Evolutionary conservation across 2,888 invertebrate species (phyloP).

Genomic region (Fabriciana adippe): DNA sequence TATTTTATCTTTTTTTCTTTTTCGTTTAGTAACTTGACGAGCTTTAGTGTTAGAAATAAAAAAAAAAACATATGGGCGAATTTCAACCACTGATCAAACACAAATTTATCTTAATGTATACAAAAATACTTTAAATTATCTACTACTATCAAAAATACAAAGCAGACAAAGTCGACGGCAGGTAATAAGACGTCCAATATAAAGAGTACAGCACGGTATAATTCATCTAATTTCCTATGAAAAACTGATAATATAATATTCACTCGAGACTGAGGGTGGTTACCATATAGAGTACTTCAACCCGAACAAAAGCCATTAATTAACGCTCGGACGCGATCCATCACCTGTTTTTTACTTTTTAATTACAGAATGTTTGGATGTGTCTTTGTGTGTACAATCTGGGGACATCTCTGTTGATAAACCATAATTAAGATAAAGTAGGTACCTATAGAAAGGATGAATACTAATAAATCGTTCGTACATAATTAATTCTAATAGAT

Average conservation of each 20-base stretch:
- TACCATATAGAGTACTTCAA: constrained; percentile 25
- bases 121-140: too few species aligned
- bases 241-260: constrained; percentile 6
- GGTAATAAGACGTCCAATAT: not conserved
- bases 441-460: too few species aligned
- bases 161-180: not conserved
- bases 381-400: constrained; percentile 13
- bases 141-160: too few species aligned
- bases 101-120: too few species aligned
- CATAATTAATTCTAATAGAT: too few species aligned
- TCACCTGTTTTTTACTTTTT: constrained; percentile 45
- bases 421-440: constrained; percentile 16
- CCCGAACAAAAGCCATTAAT: constrained; percentile 48
- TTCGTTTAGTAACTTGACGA: too few species aligned
- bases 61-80: too few species aligned
- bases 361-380: constrained; percentile 33
- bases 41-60: too few species aligned
- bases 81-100: too few species aligned
- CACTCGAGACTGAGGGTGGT: constrained; percentile 12
- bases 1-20: too few species aligned
- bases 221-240: constrained; percentile 5
- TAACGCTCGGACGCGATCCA: constrained; percentile 45
- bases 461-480: not conserved
- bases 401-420: not conserved
- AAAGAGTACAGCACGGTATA: not conserved